Evolutionary conservation across 2,113 vertebrate genomes (phyloP), one percentile per base, ranked within the genome.

Genomic region (Crotophaga sulcirostris): DNA sequence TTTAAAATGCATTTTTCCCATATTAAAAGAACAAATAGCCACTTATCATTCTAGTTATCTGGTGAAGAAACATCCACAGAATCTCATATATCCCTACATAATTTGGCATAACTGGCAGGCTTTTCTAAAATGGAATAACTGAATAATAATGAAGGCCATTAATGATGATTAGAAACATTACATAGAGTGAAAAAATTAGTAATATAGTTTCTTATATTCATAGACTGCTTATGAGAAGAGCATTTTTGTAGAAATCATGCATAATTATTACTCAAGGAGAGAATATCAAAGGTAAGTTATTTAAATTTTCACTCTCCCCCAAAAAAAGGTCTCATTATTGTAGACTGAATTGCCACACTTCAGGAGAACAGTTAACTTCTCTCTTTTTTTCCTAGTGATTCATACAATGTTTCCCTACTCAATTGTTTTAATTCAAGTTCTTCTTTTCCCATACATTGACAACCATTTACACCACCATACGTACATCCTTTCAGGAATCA

Each of bases 71-170:
- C 49, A 82, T 25, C 55, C 85, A 77, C 0, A 83, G 52, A 87
- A 68, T 68, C 88, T 77, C 80, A 63, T 56, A 7, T 25, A 90
- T 49, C 70, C 40, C 59, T 38, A 45, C 40, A 66, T 58, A 79
- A 97, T 58, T 95, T 82, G 72, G 68, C 47, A 54, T 86, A 93
- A 81, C 82, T 82, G 82, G 36, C 58, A 94, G 73, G 75, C 80
- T 94, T 95, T 94, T 88, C 84, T 91, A 44, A 87, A 96, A 70
- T 4, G 14, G 92, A 93, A 89, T 92, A 96, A 92, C 63, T 94
- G 94, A 97, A 95, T 95, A 92, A 95, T 74, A 94, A 97, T 80
- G 75, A 89, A 84, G 56, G 40, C 66, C 63, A 94, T 91, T 97
- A 93, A 89, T 69, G 80, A 79, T 73, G 77, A 91, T 89, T 82